These are phyloP conservation scores for Mycalesis mineus DNA, from an alignment of 2,888 invertebrate genomes.

Conservation along the genomic window DNA sequence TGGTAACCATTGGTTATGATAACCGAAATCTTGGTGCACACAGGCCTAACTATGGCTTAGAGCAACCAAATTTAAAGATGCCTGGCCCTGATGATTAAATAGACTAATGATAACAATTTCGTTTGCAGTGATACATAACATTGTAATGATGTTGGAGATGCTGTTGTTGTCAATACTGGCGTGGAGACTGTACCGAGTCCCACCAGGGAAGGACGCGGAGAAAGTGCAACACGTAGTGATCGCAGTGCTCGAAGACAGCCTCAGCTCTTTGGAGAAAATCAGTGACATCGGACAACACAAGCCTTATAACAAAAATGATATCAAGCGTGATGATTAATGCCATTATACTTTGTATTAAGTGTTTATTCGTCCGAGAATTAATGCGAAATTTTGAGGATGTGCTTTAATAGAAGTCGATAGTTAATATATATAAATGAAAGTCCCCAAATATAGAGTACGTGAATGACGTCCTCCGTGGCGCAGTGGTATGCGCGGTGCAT, in stretches of 20 bases:
- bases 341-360: neutral
- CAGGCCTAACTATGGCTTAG: too few species aligned
- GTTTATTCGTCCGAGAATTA: neutral
- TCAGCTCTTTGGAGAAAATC: constrained; percentile 30
- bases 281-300: constrained; percentile 3
- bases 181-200: constrained; percentile 78
- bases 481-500: too few species aligned
- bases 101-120: neutral
- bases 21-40: too few species aligned
- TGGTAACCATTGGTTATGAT: too few species aligned
- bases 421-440: too few species aligned
- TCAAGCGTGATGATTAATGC: constrained; percentile 16
- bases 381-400: too few species aligned
- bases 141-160: constrained; percentile 83
- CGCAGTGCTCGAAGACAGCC: constrained; percentile 55
- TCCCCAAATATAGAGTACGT: too few species aligned
- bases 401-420: too few species aligned
- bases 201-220: constrained; percentile 48
- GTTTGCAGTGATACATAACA: constrained; percentile 81
- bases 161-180: constrained; percentile 81
- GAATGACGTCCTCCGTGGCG: too few species aligned
- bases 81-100: too few species aligned
- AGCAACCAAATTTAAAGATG: too few species aligned
- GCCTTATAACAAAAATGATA: constrained; percentile 7
- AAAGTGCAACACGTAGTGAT: constrained; percentile 53